These are phyloP conservation scores for Brachyalestes nurse DNA, from an alignment of 2,797 vertebrate genomes.

Conservation along the genomic window DNA sequence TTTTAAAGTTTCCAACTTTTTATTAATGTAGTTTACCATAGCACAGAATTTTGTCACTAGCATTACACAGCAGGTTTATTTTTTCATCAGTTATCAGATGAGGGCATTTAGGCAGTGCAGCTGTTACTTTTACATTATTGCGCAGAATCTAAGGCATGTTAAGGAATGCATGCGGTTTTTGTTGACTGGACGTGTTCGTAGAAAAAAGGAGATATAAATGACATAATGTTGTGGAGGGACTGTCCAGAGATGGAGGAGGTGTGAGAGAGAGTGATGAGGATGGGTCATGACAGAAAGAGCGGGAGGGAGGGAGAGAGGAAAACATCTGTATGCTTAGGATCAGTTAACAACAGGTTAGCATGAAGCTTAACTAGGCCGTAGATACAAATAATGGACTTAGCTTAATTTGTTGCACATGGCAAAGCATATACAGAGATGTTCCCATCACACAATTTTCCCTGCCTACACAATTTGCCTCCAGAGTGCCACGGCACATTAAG, in stretches of 20 bases:
- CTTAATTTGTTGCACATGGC: conserved; percentile 54
- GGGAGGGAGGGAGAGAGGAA: conserved; percentile 25
- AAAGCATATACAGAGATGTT: conserved; percentile 47
- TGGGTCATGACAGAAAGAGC: not conserved
- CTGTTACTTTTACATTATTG: conserved; percentile 37
- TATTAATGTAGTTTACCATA: not conserved
- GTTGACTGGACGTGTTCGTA: not conserved
- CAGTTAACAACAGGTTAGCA: conserved; percentile 46
- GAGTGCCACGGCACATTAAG: conserved; percentile 29
- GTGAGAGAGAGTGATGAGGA: conserved; percentile 39
- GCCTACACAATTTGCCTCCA: not conserved
- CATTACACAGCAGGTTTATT: too few relatives aligned
- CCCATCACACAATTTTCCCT: conserved; percentile 42
- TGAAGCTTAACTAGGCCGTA: conserved; percentile 48
- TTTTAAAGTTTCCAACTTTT: not conserved
- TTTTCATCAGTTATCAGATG: not conserved
- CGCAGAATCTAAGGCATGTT: conserved; percentile 29
- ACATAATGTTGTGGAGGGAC: conserved; percentile 9
- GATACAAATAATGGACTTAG: conserved; percentile 53
- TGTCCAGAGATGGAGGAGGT: conserved; percentile 44
- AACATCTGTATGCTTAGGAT: conserved; percentile 65
- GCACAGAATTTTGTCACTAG: too few relatives aligned
- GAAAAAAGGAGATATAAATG: conserved; percentile 5
- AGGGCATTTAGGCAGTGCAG: not conserved
- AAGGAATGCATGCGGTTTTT: conserved; percentile 51